Conservation (phyloP, 2,797 vertebrate species). For the Apogon talboti region DNA sequence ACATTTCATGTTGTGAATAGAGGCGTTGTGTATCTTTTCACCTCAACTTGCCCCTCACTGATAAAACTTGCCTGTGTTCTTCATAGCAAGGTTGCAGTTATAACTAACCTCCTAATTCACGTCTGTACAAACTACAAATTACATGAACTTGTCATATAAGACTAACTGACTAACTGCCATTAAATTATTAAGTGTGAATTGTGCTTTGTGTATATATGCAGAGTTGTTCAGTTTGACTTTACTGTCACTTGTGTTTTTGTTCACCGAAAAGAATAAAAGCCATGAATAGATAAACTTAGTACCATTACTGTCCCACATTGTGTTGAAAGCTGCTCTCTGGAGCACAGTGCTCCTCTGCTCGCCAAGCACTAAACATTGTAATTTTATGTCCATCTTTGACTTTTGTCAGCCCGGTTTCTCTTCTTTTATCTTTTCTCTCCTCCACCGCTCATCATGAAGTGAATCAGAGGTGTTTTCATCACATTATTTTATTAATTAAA, state of each 20-base stretch:
- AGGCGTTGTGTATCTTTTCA: slow-evolving; percentile 55
- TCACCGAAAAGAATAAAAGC: slow-evolving; percentile 26
- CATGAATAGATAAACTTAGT: slow-evolving; percentile 23
- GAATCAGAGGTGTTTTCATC: not conserved
- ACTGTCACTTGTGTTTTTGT: slow-evolving; percentile 25
- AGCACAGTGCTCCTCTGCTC: slow-evolving; percentile 8
- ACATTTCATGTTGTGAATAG: slow-evolving; percentile 69
- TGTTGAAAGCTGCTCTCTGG: slow-evolving; percentile 17
- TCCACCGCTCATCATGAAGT: not conserved
- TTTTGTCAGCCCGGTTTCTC: slow-evolving; percentile 9
- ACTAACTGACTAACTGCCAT: not conserved
- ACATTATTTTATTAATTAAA: slow-evolving; percentile 3
- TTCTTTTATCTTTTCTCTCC: not conserved
- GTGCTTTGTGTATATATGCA: not conserved
- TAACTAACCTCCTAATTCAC: not conserved
- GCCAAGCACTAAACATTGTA: slow-evolving; percentile 26
- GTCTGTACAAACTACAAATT: slow-evolving; percentile 1
- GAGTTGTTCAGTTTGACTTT: slow-evolving; percentile 19
- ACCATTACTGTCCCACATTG: slow-evolving; percentile 28
- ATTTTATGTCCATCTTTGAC: slow-evolving; percentile 27
- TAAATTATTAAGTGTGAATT: not conserved
- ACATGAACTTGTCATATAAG: not conserved
- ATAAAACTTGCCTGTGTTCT: slow-evolving; percentile 49
- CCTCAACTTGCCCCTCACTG: slow-evolving; percentile 16
- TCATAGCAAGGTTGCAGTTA: slow-evolving; percentile 16